Evolutionary conservation across 2,888 invertebrate species (phyloP), one percentile per base, ranked within the genome.

Genomic region (Pelosia muscerda): DNA sequence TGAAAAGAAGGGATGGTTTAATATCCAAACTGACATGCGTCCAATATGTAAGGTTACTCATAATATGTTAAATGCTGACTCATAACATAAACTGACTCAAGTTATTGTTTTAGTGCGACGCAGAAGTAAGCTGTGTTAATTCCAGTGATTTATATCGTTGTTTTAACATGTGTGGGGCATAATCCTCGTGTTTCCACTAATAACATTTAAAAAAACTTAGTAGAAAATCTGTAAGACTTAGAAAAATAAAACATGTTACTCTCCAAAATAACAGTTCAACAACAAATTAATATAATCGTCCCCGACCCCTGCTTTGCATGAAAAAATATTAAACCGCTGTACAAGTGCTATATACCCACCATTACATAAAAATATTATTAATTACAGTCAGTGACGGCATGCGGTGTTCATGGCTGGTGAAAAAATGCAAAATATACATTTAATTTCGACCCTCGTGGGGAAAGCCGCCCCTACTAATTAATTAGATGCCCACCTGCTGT

Each of bases 361-460:
- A 77, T 79, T 84, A 87, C 85, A 75, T 23, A 49, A 72, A 81
- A 85, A 84, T 87, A 88, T 90, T 90, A 92, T 87, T 90, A 91
- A 90, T 89, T 86, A 90, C 87, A 84, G 78, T 81, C 80, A 84
- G 84, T 86, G 85, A 82, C 82, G 88, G 88, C 87, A 86, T 86
- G 89, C 86, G 86, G 87, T 76, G 79, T 79, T 83, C 84, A 82
- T 81, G 80, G 82, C 80, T 86, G 86, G 76, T 78, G 69, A 79
- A 89, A 90, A 94, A 92, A 93, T 93, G 90, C 91, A 92, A 93
- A 92, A 90, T 88, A 92, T 81, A 91, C 90, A 91, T 93, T 91
- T 91, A 90, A 91, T 93, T 92, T 77, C 90, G 84, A 88, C 86
- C 91, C 91, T 90, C 89, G 79, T 81, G 82, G 86, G 84, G 88